Evolutionary conservation across 2,797 vertebrate genomes (phyloP).

Genomic region (Philypnodon macrostomus): DNA sequence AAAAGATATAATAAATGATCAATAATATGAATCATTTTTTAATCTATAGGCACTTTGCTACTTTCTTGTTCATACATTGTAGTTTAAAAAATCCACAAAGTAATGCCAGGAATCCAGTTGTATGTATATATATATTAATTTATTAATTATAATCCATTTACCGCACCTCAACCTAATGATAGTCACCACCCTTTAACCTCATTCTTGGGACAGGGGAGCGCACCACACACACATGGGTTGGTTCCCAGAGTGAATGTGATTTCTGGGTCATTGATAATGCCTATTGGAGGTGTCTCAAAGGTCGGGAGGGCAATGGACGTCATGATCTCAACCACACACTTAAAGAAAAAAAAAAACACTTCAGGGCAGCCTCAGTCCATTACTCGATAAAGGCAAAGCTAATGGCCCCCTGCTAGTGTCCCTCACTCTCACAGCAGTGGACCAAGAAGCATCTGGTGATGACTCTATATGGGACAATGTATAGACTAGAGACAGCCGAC

Average conservation of each 20-base stretch:
- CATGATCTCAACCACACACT: constrained; percentile 36
- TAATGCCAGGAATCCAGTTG: neutral
- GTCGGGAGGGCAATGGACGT: constrained; percentile 42
- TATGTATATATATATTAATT: no score
- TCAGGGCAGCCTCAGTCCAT: constrained; percentile 31
- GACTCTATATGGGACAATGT: constrained; percentile 3
- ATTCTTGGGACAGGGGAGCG: neutral
- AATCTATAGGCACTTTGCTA: no score
- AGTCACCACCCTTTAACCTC: no score
- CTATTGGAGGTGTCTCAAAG: constrained; percentile 24
- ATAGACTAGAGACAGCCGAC: no score
- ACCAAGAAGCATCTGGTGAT: neutral
- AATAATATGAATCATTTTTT: no score
- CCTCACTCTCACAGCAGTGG: neutral
- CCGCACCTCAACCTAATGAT: no score
- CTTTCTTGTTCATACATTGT: no score
- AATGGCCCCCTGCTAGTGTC: constrained; percentile 33
- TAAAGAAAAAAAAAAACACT: constrained; percentile 32
- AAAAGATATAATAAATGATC: no score
- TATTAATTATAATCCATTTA: no score
- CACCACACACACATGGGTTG: constrained; percentile 9
- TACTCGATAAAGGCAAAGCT: constrained; percentile 25
- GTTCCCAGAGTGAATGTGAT: constrained; percentile 41
- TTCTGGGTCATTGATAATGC: constrained; percentile 67
- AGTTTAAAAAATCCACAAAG: neutral